A percentile compares a stretch with the other conserved stretches of the same genome.
Conservation (phyloP, 1,140 invertebrate genomes). For the Drosophila dunni region DNA sequence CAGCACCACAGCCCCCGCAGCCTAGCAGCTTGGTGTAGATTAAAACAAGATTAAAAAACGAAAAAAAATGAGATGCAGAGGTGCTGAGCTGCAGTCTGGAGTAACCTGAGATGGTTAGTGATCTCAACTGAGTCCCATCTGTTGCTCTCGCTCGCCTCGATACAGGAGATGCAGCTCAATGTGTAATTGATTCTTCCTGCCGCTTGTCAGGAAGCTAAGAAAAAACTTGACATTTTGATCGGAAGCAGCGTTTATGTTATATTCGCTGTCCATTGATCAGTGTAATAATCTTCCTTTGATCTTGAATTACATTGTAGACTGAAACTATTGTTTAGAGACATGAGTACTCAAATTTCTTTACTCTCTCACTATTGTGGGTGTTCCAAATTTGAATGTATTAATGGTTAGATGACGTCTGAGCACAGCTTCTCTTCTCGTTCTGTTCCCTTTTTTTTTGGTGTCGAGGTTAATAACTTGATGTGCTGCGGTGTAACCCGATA, state of each 20-base stretch:
- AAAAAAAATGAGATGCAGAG: constrained; percentile 10
- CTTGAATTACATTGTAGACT: constrained; percentile 54
- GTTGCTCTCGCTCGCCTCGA: constrained; percentile 55
- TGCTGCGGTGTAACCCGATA: constrained; percentile 61
- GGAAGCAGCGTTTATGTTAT: constrained; percentile 68
- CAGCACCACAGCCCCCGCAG: neutral
- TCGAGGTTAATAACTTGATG: constrained; percentile 66
- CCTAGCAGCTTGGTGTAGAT: neutral
- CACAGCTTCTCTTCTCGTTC: constrained; percentile 25
- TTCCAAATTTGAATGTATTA: constrained; percentile 8
- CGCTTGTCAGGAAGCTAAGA: constrained; percentile 62
- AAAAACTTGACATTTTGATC: constrained; percentile 62
- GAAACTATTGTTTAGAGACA: constrained; percentile 6
- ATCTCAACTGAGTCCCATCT: constrained; percentile 63
- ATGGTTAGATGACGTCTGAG: neutral
- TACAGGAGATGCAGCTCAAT: constrained; percentile 49
- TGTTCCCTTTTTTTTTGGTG: neutral
- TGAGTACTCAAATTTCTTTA: constrained; percentile 10
- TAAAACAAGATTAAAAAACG: constrained; percentile 7
- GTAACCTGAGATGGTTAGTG: constrained; percentile 66
- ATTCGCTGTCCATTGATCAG: constrained; percentile 66
- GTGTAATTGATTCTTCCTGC: constrained; percentile 67
- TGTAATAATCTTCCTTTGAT: constrained; percentile 75
- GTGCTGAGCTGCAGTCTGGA: constrained; percentile 59
- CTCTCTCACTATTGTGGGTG: constrained; percentile 13